phyloP scores from a whole-genome alignment of 2,888 invertebrate species.

The Automeris io region DNA sequence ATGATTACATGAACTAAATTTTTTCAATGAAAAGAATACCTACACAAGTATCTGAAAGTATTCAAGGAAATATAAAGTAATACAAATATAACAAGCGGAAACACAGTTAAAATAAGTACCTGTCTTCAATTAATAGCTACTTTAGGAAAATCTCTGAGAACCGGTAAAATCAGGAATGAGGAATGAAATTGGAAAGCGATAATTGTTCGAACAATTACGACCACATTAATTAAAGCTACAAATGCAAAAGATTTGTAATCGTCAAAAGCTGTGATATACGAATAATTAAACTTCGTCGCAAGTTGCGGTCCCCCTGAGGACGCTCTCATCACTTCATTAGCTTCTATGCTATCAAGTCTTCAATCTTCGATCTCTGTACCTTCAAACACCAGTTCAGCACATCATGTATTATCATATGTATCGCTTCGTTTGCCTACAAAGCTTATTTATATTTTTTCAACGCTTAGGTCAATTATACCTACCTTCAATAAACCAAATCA shows the following conservation, averaged over 20 bases:
- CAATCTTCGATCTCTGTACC: conserved; percentile 30
- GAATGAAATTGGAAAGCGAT: conserved; percentile 27
- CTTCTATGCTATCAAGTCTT: conserved; percentile 39
- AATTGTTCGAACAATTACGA: conserved; percentile 71
- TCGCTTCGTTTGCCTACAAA: conserved; percentile 16
- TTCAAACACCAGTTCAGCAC: conserved; percentile 53
- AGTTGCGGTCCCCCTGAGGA: conserved; percentile 45
- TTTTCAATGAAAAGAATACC: too few relatives aligned
- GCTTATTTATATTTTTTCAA: conserved; percentile 25
- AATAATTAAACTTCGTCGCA: conserved; percentile 60
- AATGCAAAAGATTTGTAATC: conserved; percentile 77
- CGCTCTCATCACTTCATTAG: conserved; percentile 43
- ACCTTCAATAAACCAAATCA: conserved; percentile 30
- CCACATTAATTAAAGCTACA: conserved; percentile 66
- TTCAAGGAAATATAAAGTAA: too few relatives aligned
- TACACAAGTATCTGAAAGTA: too few relatives aligned
- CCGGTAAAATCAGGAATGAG: conserved; percentile 2
- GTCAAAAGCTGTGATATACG: conserved; percentile 77
- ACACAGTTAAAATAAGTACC: too few relatives aligned
- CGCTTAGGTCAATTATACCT: conserved; percentile 46
- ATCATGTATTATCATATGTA: conserved; percentile 58
- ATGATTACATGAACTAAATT: too few relatives aligned
- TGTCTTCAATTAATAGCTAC: too few relatives aligned
- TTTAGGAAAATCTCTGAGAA: background rate
- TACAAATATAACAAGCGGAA: too few relatives aligned